A percentile compares a stretch with the other conserved stretches of the same genome.
Conservation (phyloP, 2,797 vertebrate genomes). For the Antennarius maculatus region DNA sequence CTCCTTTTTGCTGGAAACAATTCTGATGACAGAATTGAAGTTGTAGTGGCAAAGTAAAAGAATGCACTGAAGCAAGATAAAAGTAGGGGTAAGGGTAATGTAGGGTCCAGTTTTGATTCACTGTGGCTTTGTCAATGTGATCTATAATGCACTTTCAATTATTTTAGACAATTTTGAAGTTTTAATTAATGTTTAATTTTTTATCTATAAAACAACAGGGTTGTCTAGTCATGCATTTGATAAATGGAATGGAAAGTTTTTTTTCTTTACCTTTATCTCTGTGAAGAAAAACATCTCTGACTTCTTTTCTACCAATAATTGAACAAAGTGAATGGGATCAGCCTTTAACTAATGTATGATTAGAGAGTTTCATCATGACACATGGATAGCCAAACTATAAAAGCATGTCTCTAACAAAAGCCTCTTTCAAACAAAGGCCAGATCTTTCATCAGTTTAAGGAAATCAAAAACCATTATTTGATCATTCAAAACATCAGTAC, state of each 20-base stretch:
- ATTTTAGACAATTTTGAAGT: not conserved
- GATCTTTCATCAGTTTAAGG: not conserved
- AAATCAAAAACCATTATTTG: not conserved
- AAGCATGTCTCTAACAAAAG: not conserved
- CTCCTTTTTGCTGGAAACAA: too few relatives aligned
- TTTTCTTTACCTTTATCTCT: not conserved
- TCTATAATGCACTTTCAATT: too few relatives aligned
- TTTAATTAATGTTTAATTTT: not conserved
- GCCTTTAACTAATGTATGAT: not conserved
- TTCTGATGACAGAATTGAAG: not conserved
- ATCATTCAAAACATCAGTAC: not conserved
- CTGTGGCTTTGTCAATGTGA: too few relatives aligned
- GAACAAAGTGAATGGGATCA: conserved; percentile 17
- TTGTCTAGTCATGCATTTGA: not conserved
- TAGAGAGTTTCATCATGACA: not conserved
- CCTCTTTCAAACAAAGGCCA: not conserved
- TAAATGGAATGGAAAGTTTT: not conserved
- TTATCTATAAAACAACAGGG: not conserved
- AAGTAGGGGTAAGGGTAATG: too few relatives aligned
- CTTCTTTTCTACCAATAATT: conserved; percentile 2
- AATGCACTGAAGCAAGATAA: not conserved
- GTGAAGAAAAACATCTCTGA: not conserved
- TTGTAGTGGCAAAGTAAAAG: too few relatives aligned
- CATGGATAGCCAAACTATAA: not conserved
- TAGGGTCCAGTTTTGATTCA: too few relatives aligned